Percentiles rank a stretch among this genome's conserved stretches.
Evolutionary conservation across 2,888 invertebrate genomes (phyloP).

Genomic region (Rhamnusium bicolor): DNA sequence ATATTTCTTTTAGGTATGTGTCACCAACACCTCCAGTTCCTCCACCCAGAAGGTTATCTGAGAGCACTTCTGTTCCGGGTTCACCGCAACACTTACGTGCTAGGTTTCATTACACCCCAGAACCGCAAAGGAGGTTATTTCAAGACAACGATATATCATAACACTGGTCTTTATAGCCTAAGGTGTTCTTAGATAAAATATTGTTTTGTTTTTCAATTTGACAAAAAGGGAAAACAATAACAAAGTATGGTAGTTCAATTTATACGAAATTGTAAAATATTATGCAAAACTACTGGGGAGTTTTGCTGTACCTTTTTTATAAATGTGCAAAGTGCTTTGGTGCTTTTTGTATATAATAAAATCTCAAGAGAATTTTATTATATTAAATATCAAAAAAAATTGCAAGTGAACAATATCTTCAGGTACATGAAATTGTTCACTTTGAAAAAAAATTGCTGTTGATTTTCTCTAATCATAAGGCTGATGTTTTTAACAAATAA

Average conservation of each 20-base stretch:
- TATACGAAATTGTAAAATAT: constrained; percentile 11
- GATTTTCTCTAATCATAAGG: constrained; percentile 32
- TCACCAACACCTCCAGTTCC: constrained; percentile 77
- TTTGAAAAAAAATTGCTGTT: constrained; percentile 1
- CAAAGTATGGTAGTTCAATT: constrained; percentile 22
- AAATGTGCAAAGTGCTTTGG: constrained; percentile 38
- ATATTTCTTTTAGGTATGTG: constrained; percentile 71
- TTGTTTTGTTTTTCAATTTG: constrained; percentile 16
- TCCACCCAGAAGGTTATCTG: constrained; percentile 78
- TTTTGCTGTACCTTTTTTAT: constrained; percentile 19
- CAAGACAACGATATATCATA: constrained; percentile 69
- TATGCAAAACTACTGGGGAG: background rate
- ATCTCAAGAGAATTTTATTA: constrained; percentile 8
- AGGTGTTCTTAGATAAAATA: constrained; percentile 35
- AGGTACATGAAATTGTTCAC: background rate
- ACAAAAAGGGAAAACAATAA: constrained; percentile 2
- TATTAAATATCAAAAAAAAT: background rate
- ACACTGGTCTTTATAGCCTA: constrained; percentile 50
- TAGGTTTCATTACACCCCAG: constrained; percentile 76
- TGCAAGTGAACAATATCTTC: background rate
- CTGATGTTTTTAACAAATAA: constrained; percentile 23
- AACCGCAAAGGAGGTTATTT: constrained; percentile 74
- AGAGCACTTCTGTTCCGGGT: constrained; percentile 80
- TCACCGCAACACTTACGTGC: constrained; percentile 80
- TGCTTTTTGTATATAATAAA: constrained; percentile 29